phyloP scores from a whole-genome alignment of 1,140 invertebrate species.

The Zaprionus lachaisei region DNA sequence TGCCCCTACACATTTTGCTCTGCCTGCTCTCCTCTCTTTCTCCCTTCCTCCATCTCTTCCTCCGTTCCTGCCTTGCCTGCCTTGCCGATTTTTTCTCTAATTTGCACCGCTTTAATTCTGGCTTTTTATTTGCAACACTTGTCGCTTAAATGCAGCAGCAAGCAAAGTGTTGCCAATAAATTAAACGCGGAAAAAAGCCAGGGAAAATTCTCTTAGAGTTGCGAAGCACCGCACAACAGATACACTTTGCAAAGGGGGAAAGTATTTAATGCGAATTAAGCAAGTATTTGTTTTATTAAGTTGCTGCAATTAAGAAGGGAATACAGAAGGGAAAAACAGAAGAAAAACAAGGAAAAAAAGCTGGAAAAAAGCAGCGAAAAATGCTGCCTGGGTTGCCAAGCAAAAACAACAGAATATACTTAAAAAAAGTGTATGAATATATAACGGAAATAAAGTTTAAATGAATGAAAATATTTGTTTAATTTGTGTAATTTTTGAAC shows the following conservation, averaged over 20 bases:
- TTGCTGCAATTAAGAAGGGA: too few species aligned
- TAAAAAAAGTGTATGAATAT: too few species aligned
- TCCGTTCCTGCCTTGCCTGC: background rate
- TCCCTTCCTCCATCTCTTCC: background rate
- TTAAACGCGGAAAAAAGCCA: conserved; percentile 55
- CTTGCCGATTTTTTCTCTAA: conserved; percentile 50
- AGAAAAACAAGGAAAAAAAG: too few species aligned
- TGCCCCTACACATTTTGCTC: background rate
- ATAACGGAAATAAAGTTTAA: too few species aligned
- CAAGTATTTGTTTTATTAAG: too few species aligned
- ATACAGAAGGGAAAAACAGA: too few species aligned
- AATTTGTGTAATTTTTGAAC: background rate
- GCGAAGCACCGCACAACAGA: background rate
- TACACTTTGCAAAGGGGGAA: background rate
- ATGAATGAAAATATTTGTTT: too few species aligned
- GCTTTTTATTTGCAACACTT: conserved; percentile 82
- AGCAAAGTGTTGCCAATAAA: conserved; percentile 80
- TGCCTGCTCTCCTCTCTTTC: background rate
- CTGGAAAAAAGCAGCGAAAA: too few species aligned
- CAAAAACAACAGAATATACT: too few species aligned
- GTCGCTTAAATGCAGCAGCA: conserved; percentile 77
- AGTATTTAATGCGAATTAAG: too few species aligned
- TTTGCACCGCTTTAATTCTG: conserved; percentile 79
- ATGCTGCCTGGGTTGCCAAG: too few species aligned
- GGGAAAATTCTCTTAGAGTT: background rate